Conservation (phyloP, 1,140 invertebrate species). For the Drosophila equinoxialis region DNA sequence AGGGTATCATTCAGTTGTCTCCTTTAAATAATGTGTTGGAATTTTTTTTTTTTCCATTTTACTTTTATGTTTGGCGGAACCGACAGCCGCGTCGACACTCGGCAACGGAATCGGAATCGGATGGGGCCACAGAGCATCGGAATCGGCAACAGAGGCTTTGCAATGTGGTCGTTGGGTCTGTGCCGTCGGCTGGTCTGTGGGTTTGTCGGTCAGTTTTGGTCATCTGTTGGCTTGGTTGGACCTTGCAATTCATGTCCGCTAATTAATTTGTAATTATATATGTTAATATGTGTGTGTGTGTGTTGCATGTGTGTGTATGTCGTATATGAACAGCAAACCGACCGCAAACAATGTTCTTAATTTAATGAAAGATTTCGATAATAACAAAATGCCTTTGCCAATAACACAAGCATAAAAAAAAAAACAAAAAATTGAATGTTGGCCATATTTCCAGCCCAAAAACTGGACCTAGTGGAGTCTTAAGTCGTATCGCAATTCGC, state of each 20-base stretch:
- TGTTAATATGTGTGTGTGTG: slow-evolving; percentile 64
- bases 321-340: slow-evolving; percentile 26
- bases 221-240: slow-evolving; percentile 33
- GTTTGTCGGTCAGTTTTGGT: slow-evolving; percentile 24
- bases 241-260: slow-evolving; percentile 76
- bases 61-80: slow-evolving; percentile 47
- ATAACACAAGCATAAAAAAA: not conserved
- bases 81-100: slow-evolving; percentile 68
- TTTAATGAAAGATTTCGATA: slow-evolving; percentile 80
- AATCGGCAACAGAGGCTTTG: slow-evolving; percentile 25
- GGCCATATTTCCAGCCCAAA: not conserved
- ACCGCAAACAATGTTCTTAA: slow-evolving; percentile 75
- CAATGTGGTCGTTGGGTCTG: slow-evolving; percentile 6
- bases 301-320: slow-evolving; percentile 24
- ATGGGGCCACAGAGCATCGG: slow-evolving; percentile 28
- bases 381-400: slow-evolving; percentile 51
- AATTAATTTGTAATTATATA: slow-evolving; percentile 80
- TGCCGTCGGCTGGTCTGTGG: slow-evolving; percentile 6
- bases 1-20: slow-evolving; percentile 17
- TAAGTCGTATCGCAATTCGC: not conserved
- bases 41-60: slow-evolving; percentile 31
- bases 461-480: not conserved
- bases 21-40: not conserved
- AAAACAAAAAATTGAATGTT: not conserved
- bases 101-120: slow-evolving; percentile 44